A percentile compares a stretch with the other conserved stretches of the same genome.
Conservation (phyloP, 2,888 invertebrate species). For the Lasius fuliginosus region DNA sequence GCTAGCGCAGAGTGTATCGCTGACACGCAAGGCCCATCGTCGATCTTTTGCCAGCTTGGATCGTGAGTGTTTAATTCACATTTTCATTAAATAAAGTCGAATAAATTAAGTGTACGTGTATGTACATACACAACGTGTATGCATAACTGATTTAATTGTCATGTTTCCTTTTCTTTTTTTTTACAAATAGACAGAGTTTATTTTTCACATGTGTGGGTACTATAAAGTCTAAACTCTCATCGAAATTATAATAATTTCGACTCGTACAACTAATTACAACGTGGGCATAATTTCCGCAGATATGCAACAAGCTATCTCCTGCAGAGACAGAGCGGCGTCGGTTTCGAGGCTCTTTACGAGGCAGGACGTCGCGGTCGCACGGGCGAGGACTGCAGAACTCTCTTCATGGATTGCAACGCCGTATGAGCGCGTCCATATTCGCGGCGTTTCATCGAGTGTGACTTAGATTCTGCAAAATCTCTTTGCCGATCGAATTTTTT, state of each 20-base stretch:
- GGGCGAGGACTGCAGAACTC: constrained; percentile 94
- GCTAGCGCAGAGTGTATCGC: constrained; percentile 95
- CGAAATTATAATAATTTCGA: background rate
- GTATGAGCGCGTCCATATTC: constrained; percentile 87
- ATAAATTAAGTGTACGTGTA: background rate
- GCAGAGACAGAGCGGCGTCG: constrained; percentile 91
- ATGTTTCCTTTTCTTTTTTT: background rate
- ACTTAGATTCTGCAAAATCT: constrained; percentile 54
- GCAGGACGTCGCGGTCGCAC: constrained; percentile 95
- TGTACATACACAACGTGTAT: background rate
- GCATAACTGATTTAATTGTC: background rate
- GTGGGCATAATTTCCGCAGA: constrained; percentile 85
- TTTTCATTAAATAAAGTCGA: background rate
- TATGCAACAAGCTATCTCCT: constrained; percentile 95
- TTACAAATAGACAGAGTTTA: background rate
- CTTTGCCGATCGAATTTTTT: background rate
- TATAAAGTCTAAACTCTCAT: background rate
- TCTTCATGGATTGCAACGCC: constrained; percentile 96
- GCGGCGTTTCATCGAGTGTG: constrained; percentile 49
- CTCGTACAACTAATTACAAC: background rate
- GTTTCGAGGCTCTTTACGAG: constrained; percentile 93
- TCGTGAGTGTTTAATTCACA: constrained; percentile 90
- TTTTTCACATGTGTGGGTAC: background rate
- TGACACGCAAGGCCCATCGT: constrained; percentile 90
- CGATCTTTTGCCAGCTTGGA: constrained; percentile 97